A percentile compares a stretch with the other conserved stretches of the same genome.
phyloP scores from a whole-genome alignment of 2,888 invertebrate species.

The Polydrusus cervinus region DNA sequence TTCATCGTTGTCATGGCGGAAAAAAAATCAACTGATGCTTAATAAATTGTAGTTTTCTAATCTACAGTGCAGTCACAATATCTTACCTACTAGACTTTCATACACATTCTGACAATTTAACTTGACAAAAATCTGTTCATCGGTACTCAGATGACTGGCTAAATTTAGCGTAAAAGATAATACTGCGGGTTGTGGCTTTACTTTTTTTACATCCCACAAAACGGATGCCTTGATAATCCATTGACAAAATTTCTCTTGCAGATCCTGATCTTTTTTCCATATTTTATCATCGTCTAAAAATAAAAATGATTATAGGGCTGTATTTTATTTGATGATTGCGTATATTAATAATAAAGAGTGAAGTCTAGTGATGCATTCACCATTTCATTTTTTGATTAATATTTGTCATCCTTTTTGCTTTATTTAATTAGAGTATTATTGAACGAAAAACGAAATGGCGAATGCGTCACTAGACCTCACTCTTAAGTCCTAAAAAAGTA shows the following conservation, averaged over 20 bases:
- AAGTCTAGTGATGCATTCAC: too few relatives aligned
- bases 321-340: background rate
- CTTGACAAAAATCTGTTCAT: constrained; percentile 77
- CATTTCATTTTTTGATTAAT: too few relatives aligned
- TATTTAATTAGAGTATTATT: too few relatives aligned
- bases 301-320: background rate
- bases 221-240: constrained; percentile 71
- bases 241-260: constrained; percentile 61
- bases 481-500: too few relatives aligned
- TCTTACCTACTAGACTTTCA: constrained; percentile 64
- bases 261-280: constrained; percentile 58
- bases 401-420: too few relatives aligned
- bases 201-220: constrained; percentile 64
- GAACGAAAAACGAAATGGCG: too few relatives aligned
- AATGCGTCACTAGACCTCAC: too few relatives aligned
- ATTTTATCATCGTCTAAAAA: constrained; percentile 8
- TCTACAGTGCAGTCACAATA: too few relatives aligned
- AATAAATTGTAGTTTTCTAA: too few relatives aligned
- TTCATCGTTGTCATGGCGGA: too few relatives aligned
- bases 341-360: too few relatives aligned
- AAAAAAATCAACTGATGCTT: too few relatives aligned
- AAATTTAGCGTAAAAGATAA: constrained; percentile 79
- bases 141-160: constrained; percentile 75
- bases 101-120: constrained; percentile 72
- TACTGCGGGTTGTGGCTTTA: constrained; percentile 51